Evolutionary conservation across 2,797 vertebrate species (phyloP), one percentile per base, ranked within the genome.

Genomic region (Pampus argenteus): DNA sequence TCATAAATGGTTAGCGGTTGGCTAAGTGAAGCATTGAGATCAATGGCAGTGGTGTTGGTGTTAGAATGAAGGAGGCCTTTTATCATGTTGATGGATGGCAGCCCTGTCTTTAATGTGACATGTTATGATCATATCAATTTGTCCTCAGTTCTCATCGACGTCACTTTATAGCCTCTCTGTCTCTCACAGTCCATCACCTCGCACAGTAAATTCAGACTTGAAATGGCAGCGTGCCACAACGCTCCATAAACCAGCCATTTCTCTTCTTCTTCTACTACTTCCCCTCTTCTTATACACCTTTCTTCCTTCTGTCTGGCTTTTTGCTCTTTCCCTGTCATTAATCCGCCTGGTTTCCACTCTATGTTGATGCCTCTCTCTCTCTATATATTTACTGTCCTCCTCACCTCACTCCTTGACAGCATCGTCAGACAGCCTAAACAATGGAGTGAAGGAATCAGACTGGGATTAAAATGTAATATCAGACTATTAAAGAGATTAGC

Each of bases 401-500:
- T 74, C 72, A 54, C 40, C 48, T 56, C 45, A 4, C n/a, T 57
- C 66, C 45, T 81, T 79, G 80, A 75, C 69, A 76, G 50, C 83
- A 55, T 68, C 51, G 3, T 51, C 78, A 71, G 70, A 68, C 73
- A 65, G 67, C 57, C 74, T 25, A 62, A 84, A 88, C 65, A 65
- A 85, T 79, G 77, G 78, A 86, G 59, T 86, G 66, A 84, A 82
- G 88, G 87, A 92, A 91, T 91, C 85, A 92, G 89, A 84, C 82
- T 61, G 78, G 91, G 92, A 94, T 94, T 93, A 92, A 94, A 91
- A 87, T 85, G 86, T 93, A 93, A 94, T 94, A 92, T 92, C 79
- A 90, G 86, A 88, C 93, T 92, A 93, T 94, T 94, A 90, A 91
- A 92, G 85, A 92, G 93, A 94, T 94, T 93, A 94, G 91, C 59